Percentiles rank a stretch among this genome's conserved stretches.
These are phyloP conservation scores for Orchestia grillus DNA, from an alignment of 1,140 invertebrate species.

Conservation along the genomic window DNA sequence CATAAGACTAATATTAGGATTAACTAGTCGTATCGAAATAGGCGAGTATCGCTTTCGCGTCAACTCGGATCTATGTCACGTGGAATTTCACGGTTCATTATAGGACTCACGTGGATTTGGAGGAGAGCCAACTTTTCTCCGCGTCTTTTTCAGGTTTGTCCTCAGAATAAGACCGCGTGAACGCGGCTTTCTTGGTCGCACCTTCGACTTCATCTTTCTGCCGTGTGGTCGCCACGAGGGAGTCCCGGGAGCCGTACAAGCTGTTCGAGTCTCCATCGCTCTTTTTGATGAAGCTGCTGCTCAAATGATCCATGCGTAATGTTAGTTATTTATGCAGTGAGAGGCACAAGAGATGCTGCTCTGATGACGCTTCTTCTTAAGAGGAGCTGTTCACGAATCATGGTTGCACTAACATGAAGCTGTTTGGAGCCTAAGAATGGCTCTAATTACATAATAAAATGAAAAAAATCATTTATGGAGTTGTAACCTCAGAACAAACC, in stretches of 20 bases:
- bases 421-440: too few species aligned
- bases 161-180: not conserved
- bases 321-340: not conserved
- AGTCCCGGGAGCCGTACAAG: conserved; percentile 63
- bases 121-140: conserved; percentile 52
- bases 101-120: conserved; percentile 58
- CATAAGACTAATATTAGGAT: too few species aligned
- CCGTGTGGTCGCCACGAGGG: conserved; percentile 64
- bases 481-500: too few species aligned
- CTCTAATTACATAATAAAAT: too few species aligned
- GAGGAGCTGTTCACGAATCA: too few species aligned
- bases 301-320: not conserved
- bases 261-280: conserved; percentile 62
- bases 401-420: too few species aligned
- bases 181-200: conserved; percentile 52
- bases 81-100: not conserved
- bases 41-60: too few species aligned
- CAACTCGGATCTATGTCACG: too few species aligned
- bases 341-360: too few species aligned
- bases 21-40: too few species aligned
- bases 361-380: too few species aligned
- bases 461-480: too few species aligned
- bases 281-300: conserved; percentile 63
- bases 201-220: conserved; percentile 59
- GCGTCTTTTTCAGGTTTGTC: conserved; percentile 58